A percentile compares a stretch with the other conserved stretches of the same genome.
Evolutionary conservation across 2,113 vertebrate genomes (phyloP).

Genomic region (Pelobates fuscus): DNA sequence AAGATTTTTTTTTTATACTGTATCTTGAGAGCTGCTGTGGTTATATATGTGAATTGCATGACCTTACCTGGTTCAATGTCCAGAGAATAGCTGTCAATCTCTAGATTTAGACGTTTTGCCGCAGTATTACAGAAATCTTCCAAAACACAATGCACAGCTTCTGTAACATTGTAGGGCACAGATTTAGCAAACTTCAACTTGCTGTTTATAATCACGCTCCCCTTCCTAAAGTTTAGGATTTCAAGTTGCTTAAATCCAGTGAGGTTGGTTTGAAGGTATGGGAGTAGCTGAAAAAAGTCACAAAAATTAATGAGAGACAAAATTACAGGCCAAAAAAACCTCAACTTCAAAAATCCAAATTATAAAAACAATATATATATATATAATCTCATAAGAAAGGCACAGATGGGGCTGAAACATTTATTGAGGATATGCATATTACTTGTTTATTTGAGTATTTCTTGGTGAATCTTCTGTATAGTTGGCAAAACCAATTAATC

Average conservation of each 20-base stretch:
- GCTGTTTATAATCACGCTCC: conserved; percentile 92
- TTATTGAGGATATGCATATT: too few species aligned
- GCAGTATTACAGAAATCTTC: conserved; percentile 80
- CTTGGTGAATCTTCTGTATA: too few species aligned
- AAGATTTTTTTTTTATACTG: too few species aligned
- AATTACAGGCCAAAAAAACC: neutral
- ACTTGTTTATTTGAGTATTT: too few species aligned
- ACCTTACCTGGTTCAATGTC: conserved; percentile 83
- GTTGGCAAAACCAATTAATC: too few species aligned
- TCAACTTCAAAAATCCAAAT: neutral
- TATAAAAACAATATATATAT: neutral
- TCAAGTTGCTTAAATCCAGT: conserved; percentile 91
- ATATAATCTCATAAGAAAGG: too few species aligned
- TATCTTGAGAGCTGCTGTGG: too few species aligned
- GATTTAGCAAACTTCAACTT: conserved; percentile 82
- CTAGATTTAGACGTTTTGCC: conserved; percentile 70
- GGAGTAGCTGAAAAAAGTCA: conserved; percentile 83
- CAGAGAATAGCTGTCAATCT: conserved; percentile 87
- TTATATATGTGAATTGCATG: neutral
- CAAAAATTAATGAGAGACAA: too few species aligned
- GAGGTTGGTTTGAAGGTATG: conserved; percentile 84
- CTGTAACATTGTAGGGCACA: conserved; percentile 86
- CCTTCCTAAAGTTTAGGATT: conserved; percentile 88
- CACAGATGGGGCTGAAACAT: too few species aligned
- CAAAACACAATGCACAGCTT: conserved; percentile 80